Percentiles rank a stretch among this genome's conserved stretches.
Evolutionary conservation across 2,797 vertebrate species (phyloP).

Genomic region (Galago senegalensis): DNA sequence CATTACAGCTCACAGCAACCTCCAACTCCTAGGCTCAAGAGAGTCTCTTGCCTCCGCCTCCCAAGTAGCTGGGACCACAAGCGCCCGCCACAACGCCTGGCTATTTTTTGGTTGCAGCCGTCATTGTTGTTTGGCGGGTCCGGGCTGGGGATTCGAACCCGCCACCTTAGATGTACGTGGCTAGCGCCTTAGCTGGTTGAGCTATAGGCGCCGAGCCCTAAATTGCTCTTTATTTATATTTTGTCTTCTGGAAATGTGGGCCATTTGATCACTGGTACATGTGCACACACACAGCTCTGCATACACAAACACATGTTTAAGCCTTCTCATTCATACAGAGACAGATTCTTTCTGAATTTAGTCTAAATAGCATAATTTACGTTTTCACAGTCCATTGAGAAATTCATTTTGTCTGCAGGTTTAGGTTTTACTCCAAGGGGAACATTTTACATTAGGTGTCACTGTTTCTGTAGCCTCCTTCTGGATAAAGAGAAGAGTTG

Average conservation of each 20-base stretch:
- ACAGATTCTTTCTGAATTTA: neutral
- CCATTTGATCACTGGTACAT: neutral
- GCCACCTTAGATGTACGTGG: too few species aligned
- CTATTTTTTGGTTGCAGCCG: too few species aligned
- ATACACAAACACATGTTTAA: neutral
- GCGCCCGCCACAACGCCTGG: too few species aligned
- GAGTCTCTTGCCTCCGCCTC: too few species aligned
- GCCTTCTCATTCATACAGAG: neutral
- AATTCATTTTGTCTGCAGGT: neutral
- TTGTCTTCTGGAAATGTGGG: neutral
- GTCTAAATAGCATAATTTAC: neutral
- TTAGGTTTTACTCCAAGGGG: neutral
- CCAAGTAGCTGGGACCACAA: too few species aligned
- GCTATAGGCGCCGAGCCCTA: too few species aligned
- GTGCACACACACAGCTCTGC: too few species aligned
- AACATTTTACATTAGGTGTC: constrained; percentile 4
- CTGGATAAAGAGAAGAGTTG: neutral
- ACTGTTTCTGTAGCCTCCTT: neutral
- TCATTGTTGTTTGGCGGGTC: too few species aligned
- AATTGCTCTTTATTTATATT: neutral
- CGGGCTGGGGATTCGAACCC: too few species aligned
- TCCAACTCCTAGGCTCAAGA: too few species aligned
- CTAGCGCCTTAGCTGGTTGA: too few species aligned
- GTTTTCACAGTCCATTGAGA: neutral
- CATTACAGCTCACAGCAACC: too few species aligned